These are phyloP conservation scores for Criorhina ranunculi DNA, from an alignment of 2,888 invertebrate genomes.

Conservation along the genomic window DNA sequence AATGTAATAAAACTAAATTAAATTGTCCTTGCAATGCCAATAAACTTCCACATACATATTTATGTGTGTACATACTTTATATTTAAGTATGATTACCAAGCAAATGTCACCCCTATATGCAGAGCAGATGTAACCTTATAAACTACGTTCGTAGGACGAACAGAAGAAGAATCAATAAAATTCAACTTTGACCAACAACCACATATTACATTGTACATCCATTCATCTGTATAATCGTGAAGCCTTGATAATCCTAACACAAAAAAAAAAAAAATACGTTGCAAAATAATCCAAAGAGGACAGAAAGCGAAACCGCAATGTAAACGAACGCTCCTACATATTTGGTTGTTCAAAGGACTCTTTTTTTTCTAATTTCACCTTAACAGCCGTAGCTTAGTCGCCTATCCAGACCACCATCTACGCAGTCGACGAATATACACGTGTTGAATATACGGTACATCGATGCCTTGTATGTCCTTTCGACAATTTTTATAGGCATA, in stretches of 20 bases:
- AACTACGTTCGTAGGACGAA: neutral
- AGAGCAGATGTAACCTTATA: no score
- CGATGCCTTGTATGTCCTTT: slow-evolving; percentile 15
- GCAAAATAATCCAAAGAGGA: slow-evolving; percentile 25
- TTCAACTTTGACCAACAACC: slow-evolving; percentile 12
- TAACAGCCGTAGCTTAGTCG: slow-evolving; percentile 1
- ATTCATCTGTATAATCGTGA: slow-evolving; percentile 49
- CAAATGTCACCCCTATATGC: no score
- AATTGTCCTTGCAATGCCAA: no score
- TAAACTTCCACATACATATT: no score
- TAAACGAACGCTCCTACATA: slow-evolving; percentile 54
- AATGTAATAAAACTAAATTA: no score
- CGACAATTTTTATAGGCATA: slow-evolving; percentile 11
- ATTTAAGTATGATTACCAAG: no score
- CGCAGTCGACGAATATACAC: slow-evolving; percentile 20
- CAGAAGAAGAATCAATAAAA: slow-evolving; percentile 41
- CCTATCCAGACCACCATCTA: neutral
- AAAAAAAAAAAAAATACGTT: slow-evolving; percentile 9
- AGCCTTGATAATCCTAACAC: slow-evolving; percentile 39
- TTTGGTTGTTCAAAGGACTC: slow-evolving; percentile 33
- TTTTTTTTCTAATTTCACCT: neutral
- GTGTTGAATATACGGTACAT: slow-evolving; percentile 41
- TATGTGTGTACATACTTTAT: no score
- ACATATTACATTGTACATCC: slow-evolving; percentile 15
- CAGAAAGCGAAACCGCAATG: slow-evolving; percentile 20